Conservation (phyloP, 2,797 vertebrate genomes). For the Iguana delicatissima region DNA sequence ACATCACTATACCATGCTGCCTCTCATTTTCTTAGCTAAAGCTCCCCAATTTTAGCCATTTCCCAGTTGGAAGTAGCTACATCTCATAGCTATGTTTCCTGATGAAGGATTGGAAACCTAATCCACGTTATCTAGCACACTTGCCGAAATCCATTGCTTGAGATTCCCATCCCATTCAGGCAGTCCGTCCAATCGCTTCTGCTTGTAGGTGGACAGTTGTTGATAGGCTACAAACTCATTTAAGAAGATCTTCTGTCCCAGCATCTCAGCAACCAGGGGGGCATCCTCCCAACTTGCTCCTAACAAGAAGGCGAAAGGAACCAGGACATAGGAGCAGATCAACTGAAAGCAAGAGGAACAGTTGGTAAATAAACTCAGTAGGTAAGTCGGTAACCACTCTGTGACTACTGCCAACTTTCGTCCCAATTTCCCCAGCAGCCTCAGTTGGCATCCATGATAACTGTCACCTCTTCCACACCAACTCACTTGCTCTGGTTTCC, state of each 20-base stretch:
- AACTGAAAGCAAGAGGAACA: slow-evolving; percentile 76
- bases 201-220: slow-evolving; percentile 84
- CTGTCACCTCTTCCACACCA: background rate
- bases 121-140: background rate
- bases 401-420: background rate
- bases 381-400: background rate
- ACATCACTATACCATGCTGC: too few species aligned
- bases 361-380: background rate
- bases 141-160: slow-evolving; percentile 90
- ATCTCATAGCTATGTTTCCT: too few species aligned
- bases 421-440: background rate
- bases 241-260: slow-evolving; percentile 94
- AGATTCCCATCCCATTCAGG: slow-evolving; percentile 75
- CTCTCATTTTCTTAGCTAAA: too few species aligned
- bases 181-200: slow-evolving; percentile 82
- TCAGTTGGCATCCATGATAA: too few species aligned
- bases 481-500: background rate
- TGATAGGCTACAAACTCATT: slow-evolving; percentile 96
- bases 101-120: too few species aligned
- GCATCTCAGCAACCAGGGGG: slow-evolving; percentile 87
- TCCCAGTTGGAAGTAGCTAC: too few species aligned
- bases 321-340: slow-evolving; percentile 94
- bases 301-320: slow-evolving; percentile 95
- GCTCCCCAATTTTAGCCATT: too few species aligned
- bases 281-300: slow-evolving; percentile 89